These are phyloP conservation scores for Lomographa bimaculata DNA, from an alignment of 2,888 invertebrate genomes.

Conservation along the genomic window DNA sequence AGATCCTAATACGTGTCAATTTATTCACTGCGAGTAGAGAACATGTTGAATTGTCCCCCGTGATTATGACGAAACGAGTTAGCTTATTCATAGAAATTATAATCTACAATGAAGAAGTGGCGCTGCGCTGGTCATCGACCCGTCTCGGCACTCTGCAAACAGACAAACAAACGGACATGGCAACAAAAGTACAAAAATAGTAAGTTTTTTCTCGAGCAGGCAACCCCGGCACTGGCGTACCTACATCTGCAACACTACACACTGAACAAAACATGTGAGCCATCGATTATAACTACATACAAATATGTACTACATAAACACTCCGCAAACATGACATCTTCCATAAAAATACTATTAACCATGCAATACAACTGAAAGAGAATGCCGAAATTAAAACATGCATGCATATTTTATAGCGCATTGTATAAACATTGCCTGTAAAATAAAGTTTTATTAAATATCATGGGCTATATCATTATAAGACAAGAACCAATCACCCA, in stretches of 20 bases:
- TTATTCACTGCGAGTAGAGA: slow-evolving; percentile 45
- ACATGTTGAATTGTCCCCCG: slow-evolving; percentile 42
- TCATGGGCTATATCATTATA: slow-evolving; percentile 36
- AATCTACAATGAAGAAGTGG: slow-evolving; percentile 64
- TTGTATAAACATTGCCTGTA: slow-evolving; percentile 47
- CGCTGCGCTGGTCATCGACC: slow-evolving; percentile 47
- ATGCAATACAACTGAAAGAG: slow-evolving; percentile 62
- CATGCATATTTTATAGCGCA: slow-evolving; percentile 17
- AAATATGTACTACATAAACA: slow-evolving; percentile 33
- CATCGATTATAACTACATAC: slow-evolving; percentile 25
- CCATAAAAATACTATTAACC: slow-evolving; percentile 30
- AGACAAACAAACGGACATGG: slow-evolving; percentile 79
- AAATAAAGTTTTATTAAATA: slow-evolving; percentile 48
- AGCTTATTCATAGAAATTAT: slow-evolving; percentile 52
- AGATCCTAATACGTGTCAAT: slow-evolving; percentile 10
- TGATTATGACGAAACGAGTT: slow-evolving; percentile 40
- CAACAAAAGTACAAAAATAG: slow-evolving; percentile 59
- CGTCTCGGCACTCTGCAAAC: slow-evolving; percentile 65
- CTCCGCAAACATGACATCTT: slow-evolving; percentile 29
- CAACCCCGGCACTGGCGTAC: slow-evolving; percentile 61
- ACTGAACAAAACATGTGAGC: slow-evolving; percentile 54
- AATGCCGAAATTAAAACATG: slow-evolving; percentile 37
- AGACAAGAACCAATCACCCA: slow-evolving; percentile 16
- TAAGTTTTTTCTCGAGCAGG: slow-evolving; percentile 51
- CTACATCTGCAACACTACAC: slow-evolving; percentile 82